Evolutionary conservation across 1,140 invertebrate species (phyloP), one percentile per base, ranked within the genome.

Genomic region (Drosophila ironensis): DNA sequence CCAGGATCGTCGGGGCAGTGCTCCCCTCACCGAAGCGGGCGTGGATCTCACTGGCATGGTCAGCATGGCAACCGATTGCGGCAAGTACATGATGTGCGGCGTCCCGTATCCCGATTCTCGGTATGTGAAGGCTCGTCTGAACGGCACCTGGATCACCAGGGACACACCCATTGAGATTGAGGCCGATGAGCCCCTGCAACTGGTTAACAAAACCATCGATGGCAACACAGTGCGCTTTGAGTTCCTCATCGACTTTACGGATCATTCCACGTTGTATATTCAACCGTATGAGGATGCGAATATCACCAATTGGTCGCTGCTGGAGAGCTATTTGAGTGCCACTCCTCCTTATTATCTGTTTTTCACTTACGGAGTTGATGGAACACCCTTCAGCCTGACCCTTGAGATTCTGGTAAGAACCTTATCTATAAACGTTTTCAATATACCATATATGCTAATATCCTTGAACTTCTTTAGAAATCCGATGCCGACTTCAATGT

Each of bases 221-320:
- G 59, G 48, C 4, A 51, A 30, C 4, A 66, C 57, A 4, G 24
- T 63, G 1, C 63, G 59, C 0, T 67, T 74, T 2, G 78, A 71
- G 17, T 69, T 86, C 4, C 44, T 16, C n/a, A 4, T 86, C 75
- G 33, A 66, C 92, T 94, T 94, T 42, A 94, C 95, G 2, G 91
- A 94, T 84, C 94, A 96, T 77, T 93, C 95, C 84, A 93, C 92
- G 7, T 88, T 95, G 1, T 93, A 94, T 67, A 86, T 96, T 19
- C 93, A 93, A 6, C 94, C 94, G 1, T 88, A 91, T 17, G 74
- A 90, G 33, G 91, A 91, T 57, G 91, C 93, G 5, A 82, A 90
- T 37, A 82, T 96, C n/a, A 78, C 88, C 30, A 84, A 89, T 19
- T 95, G 94, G 94, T 93, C 92, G 28, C 90, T 95, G 16, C 74